A percentile compares a stretch with the other conserved stretches of the same genome.
Evolutionary conservation across 2,113 vertebrate species (phyloP).

Genomic region (Cyphomyrus discorhynchus): DNA sequence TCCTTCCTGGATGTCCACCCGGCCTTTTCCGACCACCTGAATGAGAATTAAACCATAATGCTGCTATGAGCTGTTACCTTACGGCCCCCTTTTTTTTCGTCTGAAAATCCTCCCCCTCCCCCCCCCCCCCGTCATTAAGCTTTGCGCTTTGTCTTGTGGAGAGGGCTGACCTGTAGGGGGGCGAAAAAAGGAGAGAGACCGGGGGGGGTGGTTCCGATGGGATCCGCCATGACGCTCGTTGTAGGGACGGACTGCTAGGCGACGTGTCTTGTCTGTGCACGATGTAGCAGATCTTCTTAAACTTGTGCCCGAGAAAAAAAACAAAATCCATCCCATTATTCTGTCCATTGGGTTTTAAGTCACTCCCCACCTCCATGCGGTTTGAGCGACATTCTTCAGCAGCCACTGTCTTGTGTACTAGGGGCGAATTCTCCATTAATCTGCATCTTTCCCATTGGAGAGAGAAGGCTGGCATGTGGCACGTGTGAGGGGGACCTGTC

Average conservation of each 20-base stretch:
- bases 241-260: conserved; percentile 41
- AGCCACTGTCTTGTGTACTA: conserved; percentile 39
- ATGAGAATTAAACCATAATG: conserved; percentile 52
- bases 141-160: conserved; percentile 22
- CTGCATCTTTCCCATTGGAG: conserved; percentile 33
- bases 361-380: conserved; percentile 6
- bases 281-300: conserved; percentile 50
- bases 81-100: conserved; percentile 46
- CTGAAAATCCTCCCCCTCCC: conserved; percentile 9
- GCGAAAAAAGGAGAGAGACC: conserved; percentile 19
- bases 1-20: conserved; percentile 45
- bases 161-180: conserved; percentile 31
- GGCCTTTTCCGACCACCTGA: conserved; percentile 51
- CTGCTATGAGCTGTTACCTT: conserved; percentile 49
- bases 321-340: conserved; percentile 35
- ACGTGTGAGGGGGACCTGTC: conserved; percentile 13
- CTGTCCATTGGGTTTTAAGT: conserved; percentile 36
- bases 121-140: conserved; percentile 17
- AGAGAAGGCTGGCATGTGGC: conserved; percentile 25
- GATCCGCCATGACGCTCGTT: conserved; percentile 35
- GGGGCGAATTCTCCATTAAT: conserved; percentile 29
- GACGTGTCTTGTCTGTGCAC: conserved; percentile 33
- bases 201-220: background rate
- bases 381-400: conserved; percentile 14
- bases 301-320: conserved; percentile 25